Percentiles rank a stretch among this genome's conserved stretches.
Conservation (phyloP, 1,140 invertebrate genomes). For the Bicyclus anynana region DNA sequence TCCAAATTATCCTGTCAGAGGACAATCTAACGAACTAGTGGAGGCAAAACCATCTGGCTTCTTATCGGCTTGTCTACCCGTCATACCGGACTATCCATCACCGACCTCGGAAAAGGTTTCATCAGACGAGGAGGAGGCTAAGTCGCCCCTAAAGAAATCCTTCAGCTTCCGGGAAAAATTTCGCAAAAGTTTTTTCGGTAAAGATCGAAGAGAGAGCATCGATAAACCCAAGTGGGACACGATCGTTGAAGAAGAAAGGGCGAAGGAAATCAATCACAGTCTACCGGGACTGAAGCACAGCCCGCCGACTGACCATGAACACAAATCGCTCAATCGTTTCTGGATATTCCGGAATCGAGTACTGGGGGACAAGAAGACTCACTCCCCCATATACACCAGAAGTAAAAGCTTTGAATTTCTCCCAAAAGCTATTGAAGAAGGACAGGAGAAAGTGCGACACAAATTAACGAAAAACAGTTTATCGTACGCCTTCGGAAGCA, state of each 20-base stretch:
- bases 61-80: slow-evolving; percentile 52
- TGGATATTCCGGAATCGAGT: slow-evolving; percentile 65
- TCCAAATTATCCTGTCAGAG: slow-evolving; percentile 35
- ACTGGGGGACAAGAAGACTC: slow-evolving; percentile 36
- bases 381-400: slow-evolving; percentile 50
- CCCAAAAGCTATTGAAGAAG: slow-evolving; percentile 51
- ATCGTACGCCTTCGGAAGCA: slow-evolving; percentile 54
- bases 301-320: slow-evolving; percentile 33
- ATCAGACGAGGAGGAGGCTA: slow-evolving; percentile 40
- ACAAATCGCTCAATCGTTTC: slow-evolving; percentile 55
- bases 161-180: slow-evolving; percentile 65
- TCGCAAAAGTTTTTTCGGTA: slow-evolving; percentile 56
- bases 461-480: slow-evolving; percentile 38
- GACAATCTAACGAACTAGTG: slow-evolving; percentile 38
- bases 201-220: slow-evolving; percentile 47
- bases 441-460: slow-evolving; percentile 25
- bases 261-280: slow-evolving; percentile 7
- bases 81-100: slow-evolving; percentile 41
- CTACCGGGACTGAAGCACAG: slow-evolving; percentile 10
- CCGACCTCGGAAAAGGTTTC: slow-evolving; percentile 30
- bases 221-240: slow-evolving; percentile 44
- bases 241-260: slow-evolving; percentile 44
- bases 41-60: slow-evolving; percentile 45
- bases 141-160: slow-evolving; percentile 55
- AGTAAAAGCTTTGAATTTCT: slow-evolving; percentile 72